phyloP scores from a whole-genome alignment of 2,797 vertebrate genomes.

The Falco rusticolus region DNA sequence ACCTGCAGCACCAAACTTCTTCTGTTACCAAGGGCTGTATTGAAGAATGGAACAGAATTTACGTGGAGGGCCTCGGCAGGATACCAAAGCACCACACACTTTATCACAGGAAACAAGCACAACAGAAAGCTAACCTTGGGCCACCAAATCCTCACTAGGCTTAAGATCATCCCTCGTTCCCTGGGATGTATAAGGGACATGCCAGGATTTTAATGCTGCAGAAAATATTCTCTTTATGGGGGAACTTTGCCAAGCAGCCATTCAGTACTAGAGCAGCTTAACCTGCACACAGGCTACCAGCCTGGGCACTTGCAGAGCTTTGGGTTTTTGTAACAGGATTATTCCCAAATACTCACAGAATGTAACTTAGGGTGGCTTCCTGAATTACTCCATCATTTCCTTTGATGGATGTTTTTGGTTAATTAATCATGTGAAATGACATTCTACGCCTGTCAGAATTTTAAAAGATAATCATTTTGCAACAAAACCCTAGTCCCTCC shows the following conservation, averaged over 20 bases:
- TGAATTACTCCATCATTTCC: neutral
- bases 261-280: neutral
- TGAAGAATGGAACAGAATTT: neutral
- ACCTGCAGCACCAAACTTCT: neutral
- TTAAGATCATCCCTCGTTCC: neutral
- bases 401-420: neutral
- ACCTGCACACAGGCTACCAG: neutral
- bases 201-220: neutral
- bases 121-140: neutral
- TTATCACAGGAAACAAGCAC: neutral
- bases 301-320: neutral
- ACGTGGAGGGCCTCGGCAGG: rapidly evolving
- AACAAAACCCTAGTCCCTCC: neutral
- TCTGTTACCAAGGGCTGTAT: rapidly evolving
- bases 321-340: neutral
- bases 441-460: neutral
- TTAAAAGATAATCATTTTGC: neutral
- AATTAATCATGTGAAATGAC: neutral
- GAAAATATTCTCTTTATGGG: neutral
- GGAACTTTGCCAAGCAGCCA: neutral
- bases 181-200: neutral
- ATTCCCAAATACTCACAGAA: neutral
- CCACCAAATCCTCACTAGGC: neutral
- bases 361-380: neutral
- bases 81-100: neutral